Evolutionary conservation across 2,113 vertebrate genomes (phyloP).

Genomic region (Odocoileus hemionus): DNA sequence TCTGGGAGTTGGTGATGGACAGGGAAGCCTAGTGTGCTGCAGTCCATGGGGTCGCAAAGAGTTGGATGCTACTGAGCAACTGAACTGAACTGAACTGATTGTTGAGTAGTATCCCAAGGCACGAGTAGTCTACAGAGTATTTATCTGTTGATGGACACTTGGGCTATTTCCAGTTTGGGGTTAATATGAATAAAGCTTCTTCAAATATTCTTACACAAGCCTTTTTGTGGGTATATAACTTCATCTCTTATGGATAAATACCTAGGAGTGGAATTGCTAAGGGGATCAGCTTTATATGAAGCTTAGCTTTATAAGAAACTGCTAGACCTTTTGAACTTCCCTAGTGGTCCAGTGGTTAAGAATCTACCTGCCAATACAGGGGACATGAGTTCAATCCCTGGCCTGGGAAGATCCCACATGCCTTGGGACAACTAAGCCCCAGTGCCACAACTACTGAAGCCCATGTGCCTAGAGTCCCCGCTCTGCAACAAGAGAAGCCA

Average conservation of each 20-base stretch:
- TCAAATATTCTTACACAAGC: neutral
- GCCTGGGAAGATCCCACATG: neutral
- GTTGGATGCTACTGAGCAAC: neutral
- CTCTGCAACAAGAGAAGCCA: neutral
- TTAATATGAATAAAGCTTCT: neutral
- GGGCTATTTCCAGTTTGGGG: neutral
- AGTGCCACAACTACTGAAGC: neutral
- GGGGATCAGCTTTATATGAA: neutral
- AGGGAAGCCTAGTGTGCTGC: neutral
- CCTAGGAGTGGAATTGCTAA: neutral
- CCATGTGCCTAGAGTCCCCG: accelerated
- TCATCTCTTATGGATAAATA: conserved; percentile 23
- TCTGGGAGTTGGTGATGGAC: neutral
- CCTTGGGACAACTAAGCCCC: neutral
- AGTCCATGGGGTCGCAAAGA: neutral
- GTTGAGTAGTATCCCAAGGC: neutral
- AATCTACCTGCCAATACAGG: neutral
- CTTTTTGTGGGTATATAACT: neutral
- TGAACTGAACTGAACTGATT: neutral
- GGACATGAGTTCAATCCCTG: neutral
- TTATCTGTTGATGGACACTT: neutral
- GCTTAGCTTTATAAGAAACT: neutral
- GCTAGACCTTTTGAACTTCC: neutral
- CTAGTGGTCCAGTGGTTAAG: neutral
- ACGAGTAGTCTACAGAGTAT: neutral